Evolutionary conservation across 2,113 vertebrate species (phyloP), one percentile per base, ranked within the genome.

Genomic region (Bettongia penicillata): DNA sequence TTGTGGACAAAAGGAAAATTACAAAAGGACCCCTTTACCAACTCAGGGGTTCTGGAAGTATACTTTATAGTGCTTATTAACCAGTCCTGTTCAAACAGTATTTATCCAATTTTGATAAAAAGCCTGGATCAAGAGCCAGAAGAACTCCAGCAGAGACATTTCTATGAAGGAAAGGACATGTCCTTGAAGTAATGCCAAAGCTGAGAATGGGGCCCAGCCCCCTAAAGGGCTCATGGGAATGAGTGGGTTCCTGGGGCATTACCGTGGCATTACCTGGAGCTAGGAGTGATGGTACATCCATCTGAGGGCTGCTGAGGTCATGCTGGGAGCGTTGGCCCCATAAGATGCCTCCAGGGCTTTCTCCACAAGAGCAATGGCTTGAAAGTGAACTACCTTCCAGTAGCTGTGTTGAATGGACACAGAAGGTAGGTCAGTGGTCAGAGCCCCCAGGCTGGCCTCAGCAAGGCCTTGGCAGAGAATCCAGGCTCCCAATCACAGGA

Each of bases 221-320:
- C 16, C 68, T 22, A n/a, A 77, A 68, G 68, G 6, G 68, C 68
- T n/a, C 48, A 48, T 48, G 48, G 61, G 61, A 26, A 55, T 0
- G 5, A 25, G 8, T 26, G 8, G 25, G 53, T 9, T 26, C 68
- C n/a, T 25, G 22, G 90, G 31, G 55, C n/a, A 11, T 9, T n/a
- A n/a, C 25, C 3, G 3, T 24, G 31, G 43, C 43, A 61, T 90
- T 96, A 99, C 99, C 99, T 99, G 98, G 0, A 99, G 99, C 43
- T 99, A 97, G 0, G 99, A 99, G 98, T 99, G 99, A 92, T 99
- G 98, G 97, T 99, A 99, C 97, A 99, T 96, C 99, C 99, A 99
- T 2, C 98, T 98, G 25, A 99, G 97, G 3, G 99, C 99, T 0
- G 99, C 99, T 0, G 98, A 99, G 0, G 99, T 98, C 97, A 99